Conservation (phyloP, 2,888 invertebrate species). For the Neoaliturus tenellus region DNA sequence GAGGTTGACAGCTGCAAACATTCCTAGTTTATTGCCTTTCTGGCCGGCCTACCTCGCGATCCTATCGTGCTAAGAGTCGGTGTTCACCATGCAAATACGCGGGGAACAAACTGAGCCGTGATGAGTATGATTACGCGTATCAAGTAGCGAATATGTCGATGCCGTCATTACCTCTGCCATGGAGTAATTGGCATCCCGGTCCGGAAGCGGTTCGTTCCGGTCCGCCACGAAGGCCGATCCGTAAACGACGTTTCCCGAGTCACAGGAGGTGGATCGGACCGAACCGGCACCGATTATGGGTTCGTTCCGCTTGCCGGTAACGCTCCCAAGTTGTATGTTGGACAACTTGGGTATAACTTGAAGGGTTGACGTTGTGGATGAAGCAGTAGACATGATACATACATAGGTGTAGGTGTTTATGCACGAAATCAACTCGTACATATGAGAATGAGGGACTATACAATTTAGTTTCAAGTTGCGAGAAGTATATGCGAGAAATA, state of each 20-base stretch:
- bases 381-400: too few species aligned
- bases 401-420: too few species aligned
- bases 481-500: too few species aligned
- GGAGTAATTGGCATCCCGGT: neutral
- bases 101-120: conserved; percentile 1
- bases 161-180: neutral
- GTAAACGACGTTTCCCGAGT: neutral
- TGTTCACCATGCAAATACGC: neutral
- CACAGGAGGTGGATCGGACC: too few species aligned
- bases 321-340: neutral
- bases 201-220: conserved; percentile 10
- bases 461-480: too few species aligned
- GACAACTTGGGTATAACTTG: too few species aligned
- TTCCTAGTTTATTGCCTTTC: neutral
- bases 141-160: conserved; percentile 24
- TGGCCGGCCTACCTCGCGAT: neutral
- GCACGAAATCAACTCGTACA: too few species aligned
- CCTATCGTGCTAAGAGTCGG: neutral
- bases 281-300: neutral
- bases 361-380: too few species aligned
- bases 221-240: neutral
- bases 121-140: conserved; percentile 25
- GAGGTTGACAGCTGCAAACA: neutral
- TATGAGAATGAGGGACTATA: too few species aligned
- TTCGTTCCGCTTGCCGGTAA: conserved; percentile 6